Evolutionary conservation across 2,113 vertebrate genomes (phyloP), one percentile per base, ranked within the genome.

Genomic region (Triplophysa dalaica): DNA sequence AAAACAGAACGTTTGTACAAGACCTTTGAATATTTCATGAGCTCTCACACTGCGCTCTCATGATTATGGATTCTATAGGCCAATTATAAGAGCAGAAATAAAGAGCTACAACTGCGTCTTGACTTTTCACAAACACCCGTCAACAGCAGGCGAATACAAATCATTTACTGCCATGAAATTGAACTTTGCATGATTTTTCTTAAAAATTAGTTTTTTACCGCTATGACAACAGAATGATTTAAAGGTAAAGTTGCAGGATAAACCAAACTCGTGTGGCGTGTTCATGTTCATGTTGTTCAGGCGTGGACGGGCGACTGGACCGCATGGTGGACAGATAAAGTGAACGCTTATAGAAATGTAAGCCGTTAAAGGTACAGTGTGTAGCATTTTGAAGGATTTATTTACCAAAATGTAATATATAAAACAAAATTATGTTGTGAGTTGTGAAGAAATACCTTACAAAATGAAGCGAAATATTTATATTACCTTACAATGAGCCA

Each of bases 301-400:
- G 4, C 17, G 26, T 65, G 63, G 19, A 67, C 38, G 22, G 45
- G 1, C 4, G 38, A 43, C 89, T 89, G 90, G 92, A 89, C 86
- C 56, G 16, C 8, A 19, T 19, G 56, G 33, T 2, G n/a, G 52
- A 69, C 17, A 14, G 70, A 67, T 3, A 56, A 33, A 65, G 21
- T 66, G 43, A 88, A 82, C 81, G 83, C 84, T 90, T 91, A 93
- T 86, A 91, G 90, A 94, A 95, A 95, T 94, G 93, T 95, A 93
- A 95, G 79, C 64, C 6, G 75, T 60, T 79, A 81, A n/a, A n/a
- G n/a, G n/a, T n/a, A n/a, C n/a, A n/a, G n/a, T n/a, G n/a, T n/a
- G n/a, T n/a, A n/a, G n/a, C n/a, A n/a, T n/a, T n/a, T n/a, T n/a
- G n/a, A n/a, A n/a, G n/a, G n/a, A n/a, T n/a, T n/a, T n/a, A n/a